Conservation (phyloP, 2,113 vertebrate species). For the Rhynchomys soricoides region DNA sequence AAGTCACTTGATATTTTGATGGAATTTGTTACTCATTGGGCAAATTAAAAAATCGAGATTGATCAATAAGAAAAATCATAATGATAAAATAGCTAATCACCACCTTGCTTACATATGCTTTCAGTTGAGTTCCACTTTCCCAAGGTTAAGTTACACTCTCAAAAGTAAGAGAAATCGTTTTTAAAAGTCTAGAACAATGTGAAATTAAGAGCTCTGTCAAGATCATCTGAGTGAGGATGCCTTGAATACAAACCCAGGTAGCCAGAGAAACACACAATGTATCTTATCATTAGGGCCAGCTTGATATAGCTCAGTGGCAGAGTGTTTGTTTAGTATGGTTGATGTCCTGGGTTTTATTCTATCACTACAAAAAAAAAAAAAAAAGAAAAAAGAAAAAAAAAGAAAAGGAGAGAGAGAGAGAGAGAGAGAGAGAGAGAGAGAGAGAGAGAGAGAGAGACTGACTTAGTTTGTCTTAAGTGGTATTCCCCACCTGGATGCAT, state of each 20-base stretch:
- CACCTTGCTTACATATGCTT: constrained; percentile 9
- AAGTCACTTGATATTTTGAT: constrained; percentile 66
- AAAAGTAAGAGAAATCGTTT: neutral
- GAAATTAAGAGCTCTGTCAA: neutral
- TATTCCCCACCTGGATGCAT: constrained; percentile 10
- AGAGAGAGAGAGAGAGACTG: no score
- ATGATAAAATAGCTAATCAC: neutral
- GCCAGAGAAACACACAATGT: constrained; percentile 13
- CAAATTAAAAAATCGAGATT: constrained; percentile 56
- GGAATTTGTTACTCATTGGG: constrained; percentile 37
- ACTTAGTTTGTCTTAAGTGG: neutral
- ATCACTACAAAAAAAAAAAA: neutral
- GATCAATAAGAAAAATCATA: constrained; percentile 48
- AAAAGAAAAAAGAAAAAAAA: no score
- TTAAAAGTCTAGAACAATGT: neutral
- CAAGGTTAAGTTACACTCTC: constrained; percentile 41
- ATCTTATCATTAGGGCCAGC: neutral
- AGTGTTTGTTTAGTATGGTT: neutral
- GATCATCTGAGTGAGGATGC: neutral
- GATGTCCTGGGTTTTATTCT: neutral
- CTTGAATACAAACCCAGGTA: constrained; percentile 15
- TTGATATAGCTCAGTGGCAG: neutral
- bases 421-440: no score
- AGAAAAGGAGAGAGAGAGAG: no score
- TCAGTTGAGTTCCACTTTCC: constrained; percentile 49